Percentiles rank a stretch among this genome's conserved stretches.
Evolutionary conservation across 2,113 vertebrate genomes (phyloP).

Genomic region (Clupea harengus): DNA sequence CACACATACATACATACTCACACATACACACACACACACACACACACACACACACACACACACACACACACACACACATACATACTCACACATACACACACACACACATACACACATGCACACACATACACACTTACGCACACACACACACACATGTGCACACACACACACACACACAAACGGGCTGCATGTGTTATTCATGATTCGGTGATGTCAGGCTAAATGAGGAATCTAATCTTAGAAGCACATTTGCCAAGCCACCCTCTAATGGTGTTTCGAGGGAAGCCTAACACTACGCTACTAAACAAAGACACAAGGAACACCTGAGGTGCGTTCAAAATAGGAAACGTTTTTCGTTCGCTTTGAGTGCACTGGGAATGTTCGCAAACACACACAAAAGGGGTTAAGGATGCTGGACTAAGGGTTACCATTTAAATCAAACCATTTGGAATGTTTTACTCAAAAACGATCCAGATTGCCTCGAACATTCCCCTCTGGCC

Average conservation of each 20-base stretch:
- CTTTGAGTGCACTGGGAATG: too few species aligned
- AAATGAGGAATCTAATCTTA: constrained; percentile 17
- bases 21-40: neutral
- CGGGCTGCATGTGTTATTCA: constrained; percentile 13
- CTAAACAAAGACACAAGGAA: neutral
- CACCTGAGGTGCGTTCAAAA: neutral
- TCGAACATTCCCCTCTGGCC: neutral
- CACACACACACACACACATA: neutral
- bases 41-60: neutral
- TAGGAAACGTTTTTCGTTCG: too few species aligned
- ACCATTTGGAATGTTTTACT: too few species aligned
- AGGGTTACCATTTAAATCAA: too few species aligned
- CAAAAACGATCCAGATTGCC: too few species aligned
- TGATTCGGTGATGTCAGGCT: constrained; percentile 1
- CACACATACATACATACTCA: neutral
- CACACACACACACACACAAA: neutral
- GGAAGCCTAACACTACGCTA: neutral
- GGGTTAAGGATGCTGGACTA: too few species aligned
- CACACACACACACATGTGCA: neutral
- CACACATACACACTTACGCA: neutral
- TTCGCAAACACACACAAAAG: too few species aligned
- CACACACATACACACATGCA: neutral
- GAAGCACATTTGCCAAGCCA: neutral
- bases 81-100: neutral
- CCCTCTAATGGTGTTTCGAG: neutral